phyloP scores from a whole-genome alignment of 1,140 invertebrate species.

The Bathynomus jamesi region DNA sequence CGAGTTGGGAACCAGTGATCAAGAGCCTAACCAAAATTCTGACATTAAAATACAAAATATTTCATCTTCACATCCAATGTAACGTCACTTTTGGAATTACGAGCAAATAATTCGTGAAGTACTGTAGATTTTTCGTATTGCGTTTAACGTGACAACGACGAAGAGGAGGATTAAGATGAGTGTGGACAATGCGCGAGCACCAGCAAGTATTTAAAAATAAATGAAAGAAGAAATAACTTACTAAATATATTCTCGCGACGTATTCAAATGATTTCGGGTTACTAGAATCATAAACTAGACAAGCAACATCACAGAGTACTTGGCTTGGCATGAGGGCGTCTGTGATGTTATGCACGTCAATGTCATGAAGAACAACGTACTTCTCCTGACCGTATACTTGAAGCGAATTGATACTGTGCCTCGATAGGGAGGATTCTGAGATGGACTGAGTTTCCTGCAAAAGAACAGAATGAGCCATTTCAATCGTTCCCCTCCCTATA shows the following conservation, averaged over 20 bases:
- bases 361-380: constrained; percentile 78
- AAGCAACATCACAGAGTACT: constrained; percentile 95
- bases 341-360: constrained; percentile 67
- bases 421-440: constrained; percentile 44
- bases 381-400: constrained; percentile 94
- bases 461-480: too few species aligned
- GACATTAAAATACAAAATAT: too few species aligned
- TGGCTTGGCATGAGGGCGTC: constrained; percentile 84
- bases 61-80: too few species aligned
- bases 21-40: too few species aligned
- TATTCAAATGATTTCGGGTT: constrained; percentile 94
- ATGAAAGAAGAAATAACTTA: constrained; percentile 53
- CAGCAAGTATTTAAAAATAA: too few species aligned
- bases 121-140: too few species aligned
- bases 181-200: neutral
- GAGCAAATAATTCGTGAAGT: too few species aligned
- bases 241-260: constrained; percentile 88
- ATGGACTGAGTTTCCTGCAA: constrained; percentile 33
- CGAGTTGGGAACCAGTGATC: too few species aligned
- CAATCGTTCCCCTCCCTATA: too few species aligned
- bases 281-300: constrained; percentile 89
- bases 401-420: constrained; percentile 50
- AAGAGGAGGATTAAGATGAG: neutral
- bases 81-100: too few species aligned
- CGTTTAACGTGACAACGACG: too few species aligned